A percentile compares a stretch with the other conserved stretches of the same genome.
Evolutionary conservation across 2,797 vertebrate genomes (phyloP).

Genomic region (Columba guinea): DNA sequence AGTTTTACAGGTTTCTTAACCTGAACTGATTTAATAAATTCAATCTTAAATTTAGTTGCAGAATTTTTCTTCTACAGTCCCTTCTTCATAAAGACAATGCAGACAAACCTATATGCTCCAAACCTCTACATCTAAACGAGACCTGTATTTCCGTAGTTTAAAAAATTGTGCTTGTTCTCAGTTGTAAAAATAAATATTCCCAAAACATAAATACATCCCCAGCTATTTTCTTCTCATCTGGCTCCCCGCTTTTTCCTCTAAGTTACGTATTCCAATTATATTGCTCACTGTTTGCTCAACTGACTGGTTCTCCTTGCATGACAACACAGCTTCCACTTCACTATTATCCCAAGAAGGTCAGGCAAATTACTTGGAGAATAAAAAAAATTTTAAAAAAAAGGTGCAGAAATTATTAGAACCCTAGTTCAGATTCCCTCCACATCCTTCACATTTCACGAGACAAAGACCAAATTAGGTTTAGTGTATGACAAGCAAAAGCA

Average conservation of each 20-base stretch:
- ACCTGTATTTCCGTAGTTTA: neutral
- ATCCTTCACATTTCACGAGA: conserved; percentile 62
- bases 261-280: neutral
- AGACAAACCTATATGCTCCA: neutral
- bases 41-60: neutral
- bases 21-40: neutral
- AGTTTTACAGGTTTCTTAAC: neutral
- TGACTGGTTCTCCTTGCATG: neutral
- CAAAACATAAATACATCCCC: neutral
- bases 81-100: neutral
- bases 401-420: conserved; percentile 34
- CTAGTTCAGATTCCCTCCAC: conserved; percentile 49
- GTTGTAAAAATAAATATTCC: neutral
- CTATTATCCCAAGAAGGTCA: neutral
- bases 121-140: neutral
- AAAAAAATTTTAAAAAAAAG: neutral
- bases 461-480: conserved; percentile 65
- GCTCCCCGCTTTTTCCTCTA: neutral
- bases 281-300: neutral
- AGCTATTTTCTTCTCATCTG: neutral
- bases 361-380: neutral
- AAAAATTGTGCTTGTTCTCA: neutral
- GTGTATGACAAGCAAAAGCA: conserved; percentile 53
- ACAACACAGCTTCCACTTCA: neutral
- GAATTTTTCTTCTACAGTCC: neutral